A percentile compares a stretch with the other conserved stretches of the same genome.
Evolutionary conservation across 2,113 vertebrate species (phyloP).

Genomic region (Pagrus major): DNA sequence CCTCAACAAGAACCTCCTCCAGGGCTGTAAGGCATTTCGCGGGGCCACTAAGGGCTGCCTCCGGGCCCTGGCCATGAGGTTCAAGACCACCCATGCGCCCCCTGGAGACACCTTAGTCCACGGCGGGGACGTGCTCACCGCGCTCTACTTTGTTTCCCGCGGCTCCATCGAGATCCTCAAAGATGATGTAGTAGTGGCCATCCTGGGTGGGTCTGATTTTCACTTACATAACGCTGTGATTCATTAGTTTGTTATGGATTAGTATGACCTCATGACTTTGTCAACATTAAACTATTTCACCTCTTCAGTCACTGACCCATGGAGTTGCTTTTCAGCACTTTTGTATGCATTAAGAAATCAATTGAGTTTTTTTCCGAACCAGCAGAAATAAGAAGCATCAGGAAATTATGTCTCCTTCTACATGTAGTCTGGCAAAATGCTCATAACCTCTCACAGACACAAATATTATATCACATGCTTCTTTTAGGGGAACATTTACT

Average conservation of each 20-base stretch:
- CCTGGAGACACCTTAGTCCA: conserved; percentile 99
- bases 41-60: conserved; percentile 98
- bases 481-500: no score
- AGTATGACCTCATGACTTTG: not conserved
- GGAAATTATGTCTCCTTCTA: no score
- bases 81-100: conserved; percentile 97
- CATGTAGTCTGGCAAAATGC: no score
- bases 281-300: no score
- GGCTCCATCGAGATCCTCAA: conserved; percentile 99
- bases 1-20: conserved; percentile 94
- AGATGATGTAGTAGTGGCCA: conserved; percentile 97
- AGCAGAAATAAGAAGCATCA: no score
- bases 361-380: no score
- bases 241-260: not conserved
- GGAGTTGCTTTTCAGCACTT: no score
- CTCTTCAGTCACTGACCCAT: not conserved
- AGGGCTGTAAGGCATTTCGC: conserved; percentile 93
- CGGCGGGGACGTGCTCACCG: conserved; percentile 93
- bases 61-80: conserved; percentile 96
- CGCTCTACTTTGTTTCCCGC: conserved; percentile 95
- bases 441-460: no score
- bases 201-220: conserved; percentile 89
- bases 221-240: not conserved
- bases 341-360: no score
- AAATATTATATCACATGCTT: no score